These are phyloP conservation scores for Leptarthrus brevirostris DNA, from an alignment of 2,888 invertebrate species.

Conservation along the genomic window DNA sequence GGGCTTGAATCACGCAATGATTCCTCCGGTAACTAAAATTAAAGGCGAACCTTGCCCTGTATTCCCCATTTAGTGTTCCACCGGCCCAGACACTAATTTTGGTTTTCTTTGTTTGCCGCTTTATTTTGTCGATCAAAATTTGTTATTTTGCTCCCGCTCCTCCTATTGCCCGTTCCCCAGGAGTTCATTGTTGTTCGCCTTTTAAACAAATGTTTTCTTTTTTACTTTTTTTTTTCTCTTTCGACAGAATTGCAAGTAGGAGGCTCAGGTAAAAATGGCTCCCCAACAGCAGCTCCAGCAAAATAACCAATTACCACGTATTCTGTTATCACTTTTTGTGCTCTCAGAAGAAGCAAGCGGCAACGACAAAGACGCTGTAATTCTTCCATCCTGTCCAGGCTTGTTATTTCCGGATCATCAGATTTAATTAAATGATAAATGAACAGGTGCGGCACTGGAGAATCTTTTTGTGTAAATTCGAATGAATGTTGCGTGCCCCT, in stretches of 20 bases:
- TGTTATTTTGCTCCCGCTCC: constrained; percentile 32
- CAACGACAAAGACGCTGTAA: constrained; percentile 24
- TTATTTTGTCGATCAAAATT: constrained; percentile 47
- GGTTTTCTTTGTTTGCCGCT: constrained; percentile 43
- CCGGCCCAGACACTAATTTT: constrained; percentile 36
- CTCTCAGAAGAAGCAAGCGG: not conserved
- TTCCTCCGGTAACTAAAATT: constrained; percentile 36
- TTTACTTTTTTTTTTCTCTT: not conserved
- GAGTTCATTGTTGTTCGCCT: constrained; percentile 2
- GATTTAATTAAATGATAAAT: constrained; percentile 50
- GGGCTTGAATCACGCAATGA: constrained; percentile 39
- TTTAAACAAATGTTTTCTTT: constrained; percentile 24
- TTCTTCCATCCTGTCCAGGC: constrained; percentile 44
- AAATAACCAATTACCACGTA: constrained; percentile 22
- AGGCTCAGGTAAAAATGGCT: constrained; percentile 12
- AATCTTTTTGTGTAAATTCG: not conserved
- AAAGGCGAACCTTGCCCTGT: constrained; percentile 30
- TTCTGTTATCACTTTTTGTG: constrained; percentile 25
- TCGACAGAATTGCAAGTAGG: not conserved
- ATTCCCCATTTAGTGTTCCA: constrained; percentile 24
- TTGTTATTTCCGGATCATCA: constrained; percentile 50
- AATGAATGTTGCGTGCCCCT: not conserved
- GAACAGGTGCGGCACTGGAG: constrained; percentile 23
- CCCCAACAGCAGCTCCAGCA: not conserved
- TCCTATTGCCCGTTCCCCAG: constrained; percentile 27